Evolutionary conservation across 2,797 vertebrate species (phyloP).

Genomic region (Centropyge bicolor): DNA sequence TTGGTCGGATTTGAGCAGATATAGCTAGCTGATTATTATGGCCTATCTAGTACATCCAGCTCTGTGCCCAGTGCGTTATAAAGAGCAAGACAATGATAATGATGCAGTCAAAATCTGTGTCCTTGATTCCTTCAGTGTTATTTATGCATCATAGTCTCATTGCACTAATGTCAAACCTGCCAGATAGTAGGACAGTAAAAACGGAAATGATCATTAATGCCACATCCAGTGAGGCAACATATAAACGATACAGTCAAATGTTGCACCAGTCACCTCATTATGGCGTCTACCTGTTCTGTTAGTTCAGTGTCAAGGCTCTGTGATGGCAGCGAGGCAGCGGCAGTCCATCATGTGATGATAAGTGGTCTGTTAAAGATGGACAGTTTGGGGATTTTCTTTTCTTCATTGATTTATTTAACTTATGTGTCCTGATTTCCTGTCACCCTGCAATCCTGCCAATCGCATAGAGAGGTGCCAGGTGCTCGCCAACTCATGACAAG

Average conservation of each 20-base stretch:
- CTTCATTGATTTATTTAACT: neutral
- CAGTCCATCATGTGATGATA: neutral
- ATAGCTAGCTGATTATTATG: neutral
- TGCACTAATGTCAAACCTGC: neutral
- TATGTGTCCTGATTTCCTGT: neutral
- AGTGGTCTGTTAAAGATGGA: neutral
- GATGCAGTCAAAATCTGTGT: neutral
- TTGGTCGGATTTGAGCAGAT: neutral
- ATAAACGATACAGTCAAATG: conserved; percentile 8
- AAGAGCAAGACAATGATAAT: neutral
- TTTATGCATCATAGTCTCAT: neutral
- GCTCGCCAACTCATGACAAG: neutral
- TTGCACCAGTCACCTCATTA: conserved; percentile 17
- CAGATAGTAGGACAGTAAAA: neutral
- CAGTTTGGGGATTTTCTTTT: neutral
- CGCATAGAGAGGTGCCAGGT: neutral
- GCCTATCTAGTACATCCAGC: neutral
- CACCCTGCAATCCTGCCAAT: neutral
- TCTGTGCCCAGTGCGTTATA: neutral
- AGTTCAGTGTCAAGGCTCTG: neutral
- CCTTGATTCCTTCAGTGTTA: neutral
- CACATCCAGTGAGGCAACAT: neutral
- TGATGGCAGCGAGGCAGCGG: neutral
- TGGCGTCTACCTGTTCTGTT: neutral
- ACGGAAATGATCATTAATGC: conserved; percentile 4